Conservation (phyloP, 2,113 vertebrate species). For the Eonycteris spelaea region DNA sequence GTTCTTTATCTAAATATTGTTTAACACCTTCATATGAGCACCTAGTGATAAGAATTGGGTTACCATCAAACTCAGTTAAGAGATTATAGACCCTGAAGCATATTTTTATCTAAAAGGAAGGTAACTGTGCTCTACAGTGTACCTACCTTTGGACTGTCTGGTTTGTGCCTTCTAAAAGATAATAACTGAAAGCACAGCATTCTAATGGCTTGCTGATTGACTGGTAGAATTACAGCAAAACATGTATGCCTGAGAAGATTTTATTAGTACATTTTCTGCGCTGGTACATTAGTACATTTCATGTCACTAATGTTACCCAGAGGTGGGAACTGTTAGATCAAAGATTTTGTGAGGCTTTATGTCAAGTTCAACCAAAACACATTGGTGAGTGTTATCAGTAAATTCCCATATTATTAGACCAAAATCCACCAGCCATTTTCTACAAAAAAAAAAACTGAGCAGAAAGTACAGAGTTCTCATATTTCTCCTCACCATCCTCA, state of each 20-base stretch:
- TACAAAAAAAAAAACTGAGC: not conserved
- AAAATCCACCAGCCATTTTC: not conserved
- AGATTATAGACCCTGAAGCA: not conserved
- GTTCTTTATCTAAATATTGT: not conserved
- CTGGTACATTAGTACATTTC: too few species aligned
- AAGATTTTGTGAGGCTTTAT: not conserved
- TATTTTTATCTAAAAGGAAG: not conserved
- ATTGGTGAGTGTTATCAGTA: not conserved
- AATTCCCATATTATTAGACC: not conserved
- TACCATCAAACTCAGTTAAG: not conserved
- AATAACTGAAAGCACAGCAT: not conserved
- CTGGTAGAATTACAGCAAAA: not conserved
- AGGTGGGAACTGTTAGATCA: rapidly evolving
- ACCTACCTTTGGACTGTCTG: not conserved
- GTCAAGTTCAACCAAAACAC: not conserved
- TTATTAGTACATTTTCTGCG: not conserved
- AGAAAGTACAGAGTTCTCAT: not conserved
- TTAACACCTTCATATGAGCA: not conserved
- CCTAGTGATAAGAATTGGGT: not conserved
- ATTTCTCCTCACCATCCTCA: not conserved
- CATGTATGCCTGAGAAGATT: too few species aligned
- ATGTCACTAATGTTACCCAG: not conserved
- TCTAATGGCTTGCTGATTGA: not conserved
- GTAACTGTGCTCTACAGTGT: not conserved
- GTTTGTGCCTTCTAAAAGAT: not conserved